phyloP scores from a whole-genome alignment of 2,113 vertebrate species.

The Platysternon megacephalum region DNA sequence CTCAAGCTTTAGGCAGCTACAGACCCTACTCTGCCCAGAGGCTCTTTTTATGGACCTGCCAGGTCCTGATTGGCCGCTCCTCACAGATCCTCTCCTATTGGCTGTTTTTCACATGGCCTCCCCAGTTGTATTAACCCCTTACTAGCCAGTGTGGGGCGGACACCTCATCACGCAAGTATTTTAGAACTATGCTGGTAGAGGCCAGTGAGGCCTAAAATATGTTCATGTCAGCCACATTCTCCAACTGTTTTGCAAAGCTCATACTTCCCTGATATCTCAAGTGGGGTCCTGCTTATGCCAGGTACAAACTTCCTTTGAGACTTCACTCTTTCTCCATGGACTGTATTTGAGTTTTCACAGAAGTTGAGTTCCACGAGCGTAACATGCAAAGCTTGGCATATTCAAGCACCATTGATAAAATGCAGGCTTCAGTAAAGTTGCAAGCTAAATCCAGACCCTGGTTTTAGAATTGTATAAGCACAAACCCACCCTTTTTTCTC shows the following conservation, averaged over 20 bases:
- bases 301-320: background rate
- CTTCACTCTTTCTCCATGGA: background rate
- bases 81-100: no score
- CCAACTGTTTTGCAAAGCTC: background rate
- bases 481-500: background rate
- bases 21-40: no score
- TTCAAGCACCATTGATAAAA: background rate
- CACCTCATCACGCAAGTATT: background rate
- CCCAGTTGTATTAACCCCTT: no score
- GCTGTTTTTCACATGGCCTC: no score
- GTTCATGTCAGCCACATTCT: background rate
- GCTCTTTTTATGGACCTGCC: no score
- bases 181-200: background rate
- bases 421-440: background rate
- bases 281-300: background rate
- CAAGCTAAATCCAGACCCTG: background rate
- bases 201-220: background rate
- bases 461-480: background rate
- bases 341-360: background rate
- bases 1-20: no score
- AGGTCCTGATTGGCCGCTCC: no score
- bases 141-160: no score
- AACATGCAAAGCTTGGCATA: background rate
- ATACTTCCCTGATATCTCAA: background rate
- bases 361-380: background rate